These are phyloP conservation scores for Xylocopa sonorina DNA, from an alignment of 1,140 invertebrate genomes.

Conservation along the genomic window DNA sequence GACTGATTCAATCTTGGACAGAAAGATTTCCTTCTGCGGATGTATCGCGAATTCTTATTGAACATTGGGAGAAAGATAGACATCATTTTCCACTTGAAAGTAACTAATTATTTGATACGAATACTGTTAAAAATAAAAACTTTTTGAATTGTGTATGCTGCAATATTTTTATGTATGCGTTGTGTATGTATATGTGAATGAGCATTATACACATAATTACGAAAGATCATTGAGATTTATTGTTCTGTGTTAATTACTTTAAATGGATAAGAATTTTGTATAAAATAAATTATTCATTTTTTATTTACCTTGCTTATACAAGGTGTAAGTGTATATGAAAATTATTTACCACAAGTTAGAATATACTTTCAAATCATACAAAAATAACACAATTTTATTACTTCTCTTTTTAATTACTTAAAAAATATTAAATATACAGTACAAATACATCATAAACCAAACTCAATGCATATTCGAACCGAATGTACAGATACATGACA, in stretches of 20 bases:
- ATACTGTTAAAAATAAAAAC: not conserved
- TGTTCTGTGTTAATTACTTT: not conserved
- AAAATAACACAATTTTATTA: conserved; percentile 3
- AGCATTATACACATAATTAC: not conserved
- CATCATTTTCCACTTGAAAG: conserved; percentile 65
- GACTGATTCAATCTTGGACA: conserved; percentile 92
- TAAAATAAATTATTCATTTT: not conserved
- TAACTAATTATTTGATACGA: conserved; percentile 24
- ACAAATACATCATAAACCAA: too few relatives aligned
- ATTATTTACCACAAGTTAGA: not conserved
- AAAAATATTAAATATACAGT: not conserved
- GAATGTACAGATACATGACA: too few relatives aligned
- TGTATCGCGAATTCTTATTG: conserved; percentile 83
- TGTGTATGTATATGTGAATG: not conserved
- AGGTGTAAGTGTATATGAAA: not conserved
- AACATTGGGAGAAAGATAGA: conserved; percentile 80
- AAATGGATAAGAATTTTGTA: conserved; percentile 2
- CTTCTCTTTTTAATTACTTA: not conserved
- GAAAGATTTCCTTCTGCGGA: conserved; percentile 86
- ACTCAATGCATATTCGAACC: too few relatives aligned
- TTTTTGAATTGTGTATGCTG: not conserved
- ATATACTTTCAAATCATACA: conserved; percentile 16
- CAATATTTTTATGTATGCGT: not conserved
- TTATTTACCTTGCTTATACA: not conserved
- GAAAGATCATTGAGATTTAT: not conserved